These are phyloP conservation scores for Limnephilus marmoratus DNA, from an alignment of 2,888 invertebrate genomes.

Conservation along the genomic window DNA sequence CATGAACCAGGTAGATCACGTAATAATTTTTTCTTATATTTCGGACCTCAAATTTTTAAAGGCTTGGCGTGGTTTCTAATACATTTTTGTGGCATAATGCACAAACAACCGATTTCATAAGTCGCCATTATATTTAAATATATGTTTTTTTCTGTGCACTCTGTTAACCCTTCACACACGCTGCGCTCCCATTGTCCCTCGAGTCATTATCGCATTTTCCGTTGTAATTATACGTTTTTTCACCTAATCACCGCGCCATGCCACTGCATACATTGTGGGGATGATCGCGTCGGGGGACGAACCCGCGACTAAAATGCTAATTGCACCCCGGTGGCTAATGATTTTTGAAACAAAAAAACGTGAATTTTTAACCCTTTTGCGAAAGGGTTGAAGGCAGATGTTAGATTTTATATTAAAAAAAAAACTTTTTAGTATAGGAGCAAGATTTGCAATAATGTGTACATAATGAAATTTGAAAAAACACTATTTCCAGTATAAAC, in stretches of 20 bases:
- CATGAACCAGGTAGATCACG: too few relatives aligned
- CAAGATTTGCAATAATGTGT: too few relatives aligned
- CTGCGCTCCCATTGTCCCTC: slow-evolving; percentile 31
- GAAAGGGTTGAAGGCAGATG: slow-evolving; percentile 43
- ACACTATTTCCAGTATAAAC: too few relatives aligned
- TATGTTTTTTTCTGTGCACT: background rate
- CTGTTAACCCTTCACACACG: slow-evolving; percentile 42
- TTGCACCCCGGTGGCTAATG: slow-evolving; percentile 61
- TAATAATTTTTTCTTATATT: too few relatives aligned
- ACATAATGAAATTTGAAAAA: too few relatives aligned
- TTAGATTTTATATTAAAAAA: background rate
- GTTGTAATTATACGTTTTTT: slow-evolving; percentile 62
- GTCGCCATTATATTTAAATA: background rate
- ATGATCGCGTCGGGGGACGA: slow-evolving; percentile 27
- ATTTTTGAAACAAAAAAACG: slow-evolving; percentile 63
- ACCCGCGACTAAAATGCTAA: slow-evolving; percentile 64
- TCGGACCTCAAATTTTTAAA: too few relatives aligned
- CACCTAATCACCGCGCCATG: slow-evolving; percentile 50
- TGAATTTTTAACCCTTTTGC: slow-evolving; percentile 8
- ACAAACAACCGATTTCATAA: background rate
- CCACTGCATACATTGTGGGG: slow-evolving; percentile 29
- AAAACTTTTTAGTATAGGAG: background rate
- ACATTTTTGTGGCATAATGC: background rate
- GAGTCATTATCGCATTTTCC: slow-evolving; percentile 61
- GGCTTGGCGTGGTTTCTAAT: background rate